phyloP scores from a whole-genome alignment of 2,797 vertebrate species.

The Sebastes matsubarae region DNA sequence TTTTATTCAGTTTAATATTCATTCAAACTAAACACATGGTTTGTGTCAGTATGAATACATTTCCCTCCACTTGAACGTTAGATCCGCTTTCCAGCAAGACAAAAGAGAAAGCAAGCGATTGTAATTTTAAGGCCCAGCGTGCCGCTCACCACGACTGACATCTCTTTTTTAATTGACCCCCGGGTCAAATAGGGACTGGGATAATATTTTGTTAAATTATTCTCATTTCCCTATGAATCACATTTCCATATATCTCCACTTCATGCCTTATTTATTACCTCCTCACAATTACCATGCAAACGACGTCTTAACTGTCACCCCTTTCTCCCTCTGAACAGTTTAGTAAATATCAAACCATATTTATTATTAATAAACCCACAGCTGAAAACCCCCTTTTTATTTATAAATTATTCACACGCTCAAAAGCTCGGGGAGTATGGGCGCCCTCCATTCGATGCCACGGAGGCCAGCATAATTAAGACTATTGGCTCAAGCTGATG shows the following conservation, averaged over 20 bases:
- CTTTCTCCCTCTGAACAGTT: slow-evolving; percentile 81
- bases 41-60: slow-evolving; percentile 61
- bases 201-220: slow-evolving; percentile 87
- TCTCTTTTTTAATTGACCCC: slow-evolving; percentile 83
- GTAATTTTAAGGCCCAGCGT: slow-evolving; percentile 60
- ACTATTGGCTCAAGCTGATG: slow-evolving; percentile 62
- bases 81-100: slow-evolving; percentile 63
- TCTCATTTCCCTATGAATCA: slow-evolving; percentile 79
- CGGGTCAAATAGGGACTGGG: slow-evolving; percentile 79
- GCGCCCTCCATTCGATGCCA: slow-evolving; percentile 71
- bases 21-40: slow-evolving; percentile 65
- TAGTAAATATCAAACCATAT: slow-evolving; percentile 87
- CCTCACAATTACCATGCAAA: slow-evolving; percentile 84
- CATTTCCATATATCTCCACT: slow-evolving; percentile 82
- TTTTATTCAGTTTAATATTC: slow-evolving; percentile 75
- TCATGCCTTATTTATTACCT: slow-evolving; percentile 85
- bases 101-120: slow-evolving; percentile 54
- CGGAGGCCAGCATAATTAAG: slow-evolving; percentile 75
- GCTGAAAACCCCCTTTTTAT: slow-evolving; percentile 75
- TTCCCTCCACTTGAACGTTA: slow-evolving; percentile 56
- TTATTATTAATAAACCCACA: slow-evolving; percentile 85
- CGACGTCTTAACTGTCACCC: slow-evolving; percentile 80
- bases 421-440: slow-evolving; percentile 73
- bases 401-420: slow-evolving; percentile 79
- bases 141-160: slow-evolving; percentile 61